Conservation (phyloP, 37 sponge, comb jelly and placozoan species). For the Haliclona indistincta region DNA sequence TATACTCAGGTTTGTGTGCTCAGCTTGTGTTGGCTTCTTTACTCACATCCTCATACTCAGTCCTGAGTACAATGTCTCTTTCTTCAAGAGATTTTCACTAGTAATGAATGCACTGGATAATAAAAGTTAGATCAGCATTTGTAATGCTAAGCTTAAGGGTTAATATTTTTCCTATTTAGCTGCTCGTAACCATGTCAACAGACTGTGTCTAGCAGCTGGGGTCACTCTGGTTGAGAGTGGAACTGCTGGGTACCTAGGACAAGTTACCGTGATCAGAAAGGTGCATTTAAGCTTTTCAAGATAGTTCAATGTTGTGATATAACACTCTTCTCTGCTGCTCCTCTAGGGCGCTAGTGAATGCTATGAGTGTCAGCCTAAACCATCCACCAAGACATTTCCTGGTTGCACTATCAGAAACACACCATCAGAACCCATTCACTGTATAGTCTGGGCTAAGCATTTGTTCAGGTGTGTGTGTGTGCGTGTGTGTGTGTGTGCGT, state of each 20-base stretch:
- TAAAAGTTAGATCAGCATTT: conserved; percentile 44
- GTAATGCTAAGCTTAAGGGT: background rate
- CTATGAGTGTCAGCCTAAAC: conserved; percentile 97
- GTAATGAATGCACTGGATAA: conserved; percentile 99
- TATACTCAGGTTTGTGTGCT: conserved; percentile 56
- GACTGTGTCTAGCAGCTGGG: conserved; percentile 96
- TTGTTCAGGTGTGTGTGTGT: conserved; percentile 73
- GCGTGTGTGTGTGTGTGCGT: background rate
- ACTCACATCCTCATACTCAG: conserved; percentile 21
- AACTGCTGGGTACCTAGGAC: conserved; percentile 96
- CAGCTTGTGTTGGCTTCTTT: background rate
- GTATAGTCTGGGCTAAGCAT: conserved; percentile 99
- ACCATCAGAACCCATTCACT: conserved; percentile 99
- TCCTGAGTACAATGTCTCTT: conserved; percentile 89
- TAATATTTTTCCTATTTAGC: conserved; percentile 25
- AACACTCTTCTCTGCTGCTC: background rate
- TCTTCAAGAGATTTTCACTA: conserved; percentile 89
- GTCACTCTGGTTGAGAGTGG: conserved; percentile 97
- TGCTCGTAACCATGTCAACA: conserved; percentile 95
- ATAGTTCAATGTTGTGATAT: conserved; percentile 1
- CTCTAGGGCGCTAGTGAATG: conserved; percentile 90
- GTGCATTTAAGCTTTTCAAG: conserved; percentile 15
- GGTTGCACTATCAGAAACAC: conserved; percentile 99
- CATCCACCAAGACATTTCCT: conserved; percentile 88
- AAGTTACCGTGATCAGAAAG: conserved; percentile 93